Percentiles rank a stretch among this genome's conserved stretches.
Conservation (phyloP, 2,113 vertebrate species). For the Cyprinus carpio region DNA sequence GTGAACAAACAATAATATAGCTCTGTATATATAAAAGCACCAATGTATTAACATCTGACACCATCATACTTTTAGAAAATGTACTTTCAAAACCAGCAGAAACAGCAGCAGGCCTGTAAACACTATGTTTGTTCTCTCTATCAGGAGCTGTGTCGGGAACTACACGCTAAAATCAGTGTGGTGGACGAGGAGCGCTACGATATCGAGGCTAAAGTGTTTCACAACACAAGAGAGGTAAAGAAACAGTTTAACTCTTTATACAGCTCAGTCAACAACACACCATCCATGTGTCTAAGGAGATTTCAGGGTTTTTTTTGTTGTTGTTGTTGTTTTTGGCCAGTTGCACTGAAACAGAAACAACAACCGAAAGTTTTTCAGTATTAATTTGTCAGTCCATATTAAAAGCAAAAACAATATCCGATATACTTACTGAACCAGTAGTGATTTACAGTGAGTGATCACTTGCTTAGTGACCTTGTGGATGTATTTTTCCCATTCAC, state of each 20-base stretch:
- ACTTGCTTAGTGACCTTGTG: not conserved
- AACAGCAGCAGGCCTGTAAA: not conserved
- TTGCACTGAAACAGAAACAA: not conserved
- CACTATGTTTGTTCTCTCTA: not conserved
- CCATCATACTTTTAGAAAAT: not conserved
- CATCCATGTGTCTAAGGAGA: not conserved
- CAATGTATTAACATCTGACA: not conserved
- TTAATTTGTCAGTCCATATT: not conserved
- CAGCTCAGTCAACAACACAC: not conserved
- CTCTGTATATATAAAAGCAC: not conserved
- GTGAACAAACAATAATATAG: not conserved
- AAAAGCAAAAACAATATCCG: not conserved
- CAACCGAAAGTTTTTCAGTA: not conserved
- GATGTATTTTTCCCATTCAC: not conserved
- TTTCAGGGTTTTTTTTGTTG: no score
- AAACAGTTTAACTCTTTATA: not conserved
- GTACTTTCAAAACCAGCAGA: not conserved
- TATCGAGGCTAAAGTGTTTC: constrained; percentile 91
- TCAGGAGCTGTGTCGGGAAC: constrained; percentile 84
- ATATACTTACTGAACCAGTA: not conserved
- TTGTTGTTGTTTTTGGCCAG: no score
- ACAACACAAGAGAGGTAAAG: constrained; percentile 85
- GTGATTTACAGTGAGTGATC: not conserved
- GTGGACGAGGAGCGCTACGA: constrained; percentile 96
- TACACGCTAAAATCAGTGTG: constrained; percentile 85